Percentiles rank a stretch among this genome's conserved stretches.
Evolutionary conservation across 2,113 vertebrate genomes (phyloP).

Genomic region (Sinocyclocheilus anshuiensis): DNA sequence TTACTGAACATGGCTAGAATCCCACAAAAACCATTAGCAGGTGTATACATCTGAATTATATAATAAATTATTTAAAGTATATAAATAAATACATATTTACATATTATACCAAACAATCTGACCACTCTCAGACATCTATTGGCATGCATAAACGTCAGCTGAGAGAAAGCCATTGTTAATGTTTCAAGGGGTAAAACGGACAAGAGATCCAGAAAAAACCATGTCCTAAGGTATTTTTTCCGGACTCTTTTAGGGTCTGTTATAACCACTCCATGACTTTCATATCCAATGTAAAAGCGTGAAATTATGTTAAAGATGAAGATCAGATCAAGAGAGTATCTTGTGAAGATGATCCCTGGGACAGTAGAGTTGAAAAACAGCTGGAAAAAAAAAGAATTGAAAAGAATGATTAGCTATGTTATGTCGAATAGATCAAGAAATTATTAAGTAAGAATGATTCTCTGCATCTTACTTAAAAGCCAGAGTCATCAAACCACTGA

Average conservation of each 20-base stretch:
- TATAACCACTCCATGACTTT: constrained; percentile 46
- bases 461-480: background rate
- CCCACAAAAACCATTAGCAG: background rate
- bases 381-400: constrained; percentile 13
- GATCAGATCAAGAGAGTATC: constrained; percentile 43
- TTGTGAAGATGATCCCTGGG: background rate
- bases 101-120: constrained; percentile 38
- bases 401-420: background rate
- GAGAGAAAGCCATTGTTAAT: background rate
- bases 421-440: background rate
- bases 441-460: background rate
- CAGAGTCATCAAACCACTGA: background rate
- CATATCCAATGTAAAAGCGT: constrained; percentile 48
- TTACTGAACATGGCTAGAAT: constrained; percentile 45
- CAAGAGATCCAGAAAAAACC: constrained; percentile 51
- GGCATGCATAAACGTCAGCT: background rate
- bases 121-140: constrained; percentile 47
- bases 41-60: background rate
- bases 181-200: constrained; percentile 42
- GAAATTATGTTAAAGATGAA: constrained; percentile 47
- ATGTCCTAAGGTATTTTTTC: constrained; percentile 40
- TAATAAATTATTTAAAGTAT: background rate
- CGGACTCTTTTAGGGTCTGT: constrained; percentile 14
- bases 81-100: constrained; percentile 38
- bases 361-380: constrained; percentile 40